A percentile compares a stretch with the other conserved stretches of the same genome.
These are phyloP conservation scores for Caenorhabditis remanei DNA, from an alignment of 1,140 invertebrate genomes.

Conservation along the genomic window DNA sequence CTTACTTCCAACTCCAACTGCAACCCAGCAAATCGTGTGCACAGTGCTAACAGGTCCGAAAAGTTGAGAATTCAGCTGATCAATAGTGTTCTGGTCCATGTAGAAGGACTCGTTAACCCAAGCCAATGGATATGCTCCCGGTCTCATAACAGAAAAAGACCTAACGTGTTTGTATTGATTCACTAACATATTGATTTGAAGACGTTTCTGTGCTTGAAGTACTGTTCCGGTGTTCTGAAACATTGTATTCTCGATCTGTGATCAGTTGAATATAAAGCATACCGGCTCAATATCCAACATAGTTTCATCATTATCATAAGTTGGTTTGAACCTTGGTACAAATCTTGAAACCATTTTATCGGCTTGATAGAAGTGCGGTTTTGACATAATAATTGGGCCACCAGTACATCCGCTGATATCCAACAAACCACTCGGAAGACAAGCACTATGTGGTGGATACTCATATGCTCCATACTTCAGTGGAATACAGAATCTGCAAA, in stretches of 20 bases:
- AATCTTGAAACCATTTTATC: slow-evolving; percentile 42
- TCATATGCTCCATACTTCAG: slow-evolving; percentile 57
- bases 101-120: slow-evolving; percentile 62
- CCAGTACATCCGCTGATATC: slow-evolving; percentile 61
- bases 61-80: slow-evolving; percentile 57
- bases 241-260: background rate
- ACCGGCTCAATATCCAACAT: slow-evolving; percentile 66
- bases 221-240: slow-evolving; percentile 66
- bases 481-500: slow-evolving; percentile 59
- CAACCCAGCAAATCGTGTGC: slow-evolving; percentile 57
- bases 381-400: slow-evolving; percentile 60
- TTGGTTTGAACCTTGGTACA: slow-evolving; percentile 62
- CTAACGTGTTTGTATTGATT: slow-evolving; percentile 55
- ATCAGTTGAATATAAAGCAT: background rate
- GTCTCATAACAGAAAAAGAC: slow-evolving; percentile 58
- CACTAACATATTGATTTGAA: slow-evolving; percentile 65
- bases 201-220: slow-evolving; percentile 60
- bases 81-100: slow-evolving; percentile 59
- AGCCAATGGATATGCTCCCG: slow-evolving; percentile 64
- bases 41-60: slow-evolving; percentile 41
- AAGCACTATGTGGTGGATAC: slow-evolving; percentile 19
- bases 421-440: slow-evolving; percentile 61
- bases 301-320: slow-evolving; percentile 62
- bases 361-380: slow-evolving; percentile 65
- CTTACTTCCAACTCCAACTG: slow-evolving; percentile 61